A percentile compares a stretch with the other conserved stretches of the same genome.
phyloP scores from a whole-genome alignment of 2,797 vertebrate genomes.

The Rallus crepitans region DNA sequence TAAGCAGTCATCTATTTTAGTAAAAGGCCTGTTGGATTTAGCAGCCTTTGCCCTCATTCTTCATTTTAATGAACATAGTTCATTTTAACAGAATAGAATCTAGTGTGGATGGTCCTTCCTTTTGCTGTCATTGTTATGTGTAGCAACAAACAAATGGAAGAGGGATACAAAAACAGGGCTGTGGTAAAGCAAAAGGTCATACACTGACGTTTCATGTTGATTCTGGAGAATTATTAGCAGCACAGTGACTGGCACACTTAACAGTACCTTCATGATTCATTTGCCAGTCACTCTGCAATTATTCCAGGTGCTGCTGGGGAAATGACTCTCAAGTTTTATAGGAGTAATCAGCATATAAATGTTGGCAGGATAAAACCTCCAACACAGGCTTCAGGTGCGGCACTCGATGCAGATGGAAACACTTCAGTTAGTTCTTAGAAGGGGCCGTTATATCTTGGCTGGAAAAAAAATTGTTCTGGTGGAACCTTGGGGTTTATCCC shows the following conservation, averaged over 20 bases:
- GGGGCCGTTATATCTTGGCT: constrained; percentile 39
- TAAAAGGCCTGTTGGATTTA: constrained; percentile 64
- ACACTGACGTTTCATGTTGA: constrained; percentile 63
- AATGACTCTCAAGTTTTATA: constrained; percentile 79
- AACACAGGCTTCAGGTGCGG: constrained; percentile 72
- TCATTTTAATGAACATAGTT: neutral
- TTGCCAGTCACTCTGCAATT: constrained; percentile 84
- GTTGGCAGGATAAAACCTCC: constrained; percentile 74
- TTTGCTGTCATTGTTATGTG: constrained; percentile 75
- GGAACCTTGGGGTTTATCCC: constrained; percentile 19
- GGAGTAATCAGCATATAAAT: constrained; percentile 79
- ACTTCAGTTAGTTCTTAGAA: constrained; percentile 51
- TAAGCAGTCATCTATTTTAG: constrained; percentile 38
- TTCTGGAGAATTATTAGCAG: constrained; percentile 79
- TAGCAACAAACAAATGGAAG: constrained; percentile 69
- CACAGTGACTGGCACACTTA: constrained; percentile 79
- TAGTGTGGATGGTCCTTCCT: constrained; percentile 68
- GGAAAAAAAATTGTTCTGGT: constrained; percentile 3
- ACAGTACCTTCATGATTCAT: constrained; percentile 78
- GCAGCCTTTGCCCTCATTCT: constrained; percentile 34
- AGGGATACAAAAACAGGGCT: constrained; percentile 61
- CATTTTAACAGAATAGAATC: constrained; percentile 64
- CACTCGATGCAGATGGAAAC: constrained; percentile 71
- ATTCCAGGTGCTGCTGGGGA: constrained; percentile 84
- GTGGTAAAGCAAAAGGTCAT: constrained; percentile 79